Evolutionary conservation across 1,140 invertebrate species (phyloP), one percentile per base, ranked within the genome.

Genomic region (Leptinotarsa lineolata): DNA sequence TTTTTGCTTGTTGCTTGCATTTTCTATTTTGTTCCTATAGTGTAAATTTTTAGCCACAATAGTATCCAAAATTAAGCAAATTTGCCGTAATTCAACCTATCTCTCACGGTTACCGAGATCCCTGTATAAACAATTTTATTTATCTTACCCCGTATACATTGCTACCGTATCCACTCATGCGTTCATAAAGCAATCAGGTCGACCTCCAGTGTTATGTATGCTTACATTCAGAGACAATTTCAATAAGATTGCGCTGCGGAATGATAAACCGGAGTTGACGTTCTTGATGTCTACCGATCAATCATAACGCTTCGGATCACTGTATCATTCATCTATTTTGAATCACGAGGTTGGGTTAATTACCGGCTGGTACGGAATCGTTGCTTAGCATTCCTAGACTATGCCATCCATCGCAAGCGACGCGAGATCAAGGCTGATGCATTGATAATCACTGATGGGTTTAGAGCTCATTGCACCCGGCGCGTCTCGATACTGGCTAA

Each of bases 1-100:
- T 60, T 60, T 60, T 60, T 60, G 59, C n/a, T 60, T 60, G n/a
- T 60, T 5, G 5, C 59, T 60, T 60, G 59, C 59, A 60, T 60
- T 60, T 60, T 60, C 59, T 60, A 60, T 60, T 60, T 60, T n/a
- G 59, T 60, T 11, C 59, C 59, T 60, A n/a, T 11, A n/a, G 21
- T 60, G 59, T 60, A 60, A n/a, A 8, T 60, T 6, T 60, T 60
- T 60, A n/a, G 59, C 59, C n/a, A n/a, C 30, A 39, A 11, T 11
- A 39, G 30, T 39, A 39, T 39, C 11, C 24, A 30, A 8, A 30
- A 30, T 30, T 30, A 30, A 30, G 8, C 30, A 39, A 39, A 6
- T 39, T 8, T 39, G 30, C 8, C 8, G 30, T 11, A 39, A 39
- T 39, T 39, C 0, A 39, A 11, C 8, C 8, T 11, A 39, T 11